Evolutionary conservation across 2,888 invertebrate species (phyloP), one percentile per base, ranked within the genome.

Genomic region (Deilephila porcellus): DNA sequence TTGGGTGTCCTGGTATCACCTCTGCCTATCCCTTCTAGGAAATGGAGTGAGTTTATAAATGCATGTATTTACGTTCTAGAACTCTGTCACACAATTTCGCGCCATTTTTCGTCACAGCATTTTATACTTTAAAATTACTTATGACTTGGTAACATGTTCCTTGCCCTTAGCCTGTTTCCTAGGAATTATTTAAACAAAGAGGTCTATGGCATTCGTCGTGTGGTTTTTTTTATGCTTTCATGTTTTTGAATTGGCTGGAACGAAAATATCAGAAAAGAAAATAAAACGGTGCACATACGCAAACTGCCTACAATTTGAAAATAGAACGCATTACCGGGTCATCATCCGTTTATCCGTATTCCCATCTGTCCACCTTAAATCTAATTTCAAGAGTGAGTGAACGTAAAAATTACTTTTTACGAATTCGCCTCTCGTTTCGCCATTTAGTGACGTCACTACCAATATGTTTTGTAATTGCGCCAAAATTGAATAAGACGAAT

Each of bases 331-430:
- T 56, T 73, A 72, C 64, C 11, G 45, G 72, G 59, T 73, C 72
- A 73, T 73, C 59, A 73, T 73, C 45, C 72, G 72, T 67, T 73
- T 67, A 64, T 56, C 64, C 67, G 64, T 32, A 37, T 59, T 67
- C 64, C 72, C 64, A 67, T 67, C 64, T 73, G 64, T 67, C 72
- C 72, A 53, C 53, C 56, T 73, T 19, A 37, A 73, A 67, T 63
- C 32, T 59, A 73, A 73, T 73, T 73, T 72, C 56, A 72, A 63
- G 56, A 64, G 56, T 25, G 63, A 64, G 56, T 64, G 53, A 56
- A 34, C 53, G 34, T 63, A 64, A 64, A 72, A 72, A 72, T 72
- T 34, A 56, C 63, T 53, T 63, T 56, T 64, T 25, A 53, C 25
- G 34, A 34, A 34, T 72, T 7, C 34, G 34, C 7, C 20, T 34